Evolutionary conservation across 2,113 vertebrate species (phyloP), one percentile per base, ranked within the genome.

Genomic region (Aramus guarauna): DNA sequence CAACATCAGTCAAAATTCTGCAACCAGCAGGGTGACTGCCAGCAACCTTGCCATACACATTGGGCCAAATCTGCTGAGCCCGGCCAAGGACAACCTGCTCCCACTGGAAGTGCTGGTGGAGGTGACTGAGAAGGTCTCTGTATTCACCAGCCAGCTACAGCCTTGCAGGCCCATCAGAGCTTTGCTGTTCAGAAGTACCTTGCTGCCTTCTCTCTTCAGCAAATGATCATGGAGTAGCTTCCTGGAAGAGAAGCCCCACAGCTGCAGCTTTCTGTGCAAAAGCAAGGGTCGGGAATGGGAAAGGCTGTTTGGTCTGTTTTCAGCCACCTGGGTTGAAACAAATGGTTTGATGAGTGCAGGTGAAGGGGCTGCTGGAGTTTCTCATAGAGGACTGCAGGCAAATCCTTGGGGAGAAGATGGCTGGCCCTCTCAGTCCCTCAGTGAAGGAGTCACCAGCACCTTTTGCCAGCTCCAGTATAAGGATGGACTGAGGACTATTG

Each of bases 31-130:
- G 93, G 99, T 99, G 99, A 98, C 98, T 47, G 97, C 98, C 53
- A 92, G 95, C 92, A 99, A 99, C 85, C 95, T 99, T 34, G 98
- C 99, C 3, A 98, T 99, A 94, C 99, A 98, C 74, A 97, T 99
- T 12, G 98, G 97, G 3, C 99, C 99, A 92, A 99, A 98, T 21
- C 97, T 99, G 94, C 98, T 99, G 91, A 97, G 97, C 90, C 92
- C 90, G 41, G 75, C 83, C 17, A 83, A 79, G 1, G 97, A 98
- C 52, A 96, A 84, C 69, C 43, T 15, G 14, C 95, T 98, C 13
- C 90, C 97, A 0, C 93, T 98, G 27, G 98, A 98, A 52, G 96
- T 96, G 64, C 97, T 97, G 91, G 96, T 90, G 62, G 97, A 98
- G 93, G 59, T 98, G 62, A 89, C 95, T 47, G 97, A 97, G 11